These are phyloP conservation scores for Andricus quercusramuli DNA, from an alignment of 2,888 invertebrate species.

Conservation along the genomic window DNA sequence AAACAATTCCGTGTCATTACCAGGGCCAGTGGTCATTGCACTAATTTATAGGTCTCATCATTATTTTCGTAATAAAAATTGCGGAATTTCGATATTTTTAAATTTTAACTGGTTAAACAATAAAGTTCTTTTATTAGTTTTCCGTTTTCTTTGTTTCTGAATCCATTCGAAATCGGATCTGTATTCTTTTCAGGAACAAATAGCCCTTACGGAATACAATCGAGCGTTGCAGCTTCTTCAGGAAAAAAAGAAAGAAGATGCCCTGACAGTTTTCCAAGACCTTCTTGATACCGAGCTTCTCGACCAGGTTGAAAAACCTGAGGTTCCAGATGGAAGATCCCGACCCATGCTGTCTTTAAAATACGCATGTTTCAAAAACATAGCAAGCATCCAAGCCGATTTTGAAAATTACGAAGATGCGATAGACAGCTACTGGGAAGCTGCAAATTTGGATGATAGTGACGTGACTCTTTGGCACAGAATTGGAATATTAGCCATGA, in stretches of 20 bases:
- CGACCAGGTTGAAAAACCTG: constrained; percentile 81
- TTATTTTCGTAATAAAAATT: too few species aligned
- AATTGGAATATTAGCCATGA: constrained; percentile 87
- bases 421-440: constrained; percentile 80
- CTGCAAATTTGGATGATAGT: constrained; percentile 89
- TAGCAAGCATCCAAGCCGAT: constrained; percentile 86
- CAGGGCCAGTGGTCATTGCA: too few species aligned
- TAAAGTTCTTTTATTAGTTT: too few species aligned
- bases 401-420: constrained; percentile 86
- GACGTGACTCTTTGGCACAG: constrained; percentile 93
- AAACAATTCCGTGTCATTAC: too few species aligned
- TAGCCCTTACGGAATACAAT: constrained; percentile 89
- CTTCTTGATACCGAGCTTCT: constrained; percentile 84
- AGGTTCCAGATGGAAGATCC: constrained; percentile 80
- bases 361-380: constrained; percentile 91
- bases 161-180: neutral
- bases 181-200: constrained; percentile 84
- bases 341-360: constrained; percentile 86
- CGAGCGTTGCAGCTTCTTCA: constrained; percentile 87
- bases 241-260: constrained; percentile 84
- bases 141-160: neutral
- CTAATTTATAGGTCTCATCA: too few species aligned
- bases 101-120: too few species aligned
- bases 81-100: too few species aligned
- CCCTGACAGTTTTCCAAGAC: constrained; percentile 84